Conservation (phyloP, 1,140 invertebrate species). For the Dryas iulia region DNA sequence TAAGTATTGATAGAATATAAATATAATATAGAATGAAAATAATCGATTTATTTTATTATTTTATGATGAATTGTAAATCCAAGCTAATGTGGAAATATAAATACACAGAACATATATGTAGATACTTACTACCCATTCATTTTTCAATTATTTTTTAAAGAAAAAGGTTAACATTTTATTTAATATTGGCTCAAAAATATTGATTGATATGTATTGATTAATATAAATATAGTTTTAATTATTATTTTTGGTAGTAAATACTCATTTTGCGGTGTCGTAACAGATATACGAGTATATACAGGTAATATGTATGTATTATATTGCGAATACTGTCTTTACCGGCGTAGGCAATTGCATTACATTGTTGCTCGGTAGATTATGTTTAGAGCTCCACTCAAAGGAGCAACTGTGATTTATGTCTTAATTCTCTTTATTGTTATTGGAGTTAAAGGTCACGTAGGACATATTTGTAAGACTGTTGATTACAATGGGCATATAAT, state of each 20-base stretch:
- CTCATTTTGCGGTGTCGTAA: too few relatives aligned
- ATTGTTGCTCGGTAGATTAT: conserved; percentile 10
- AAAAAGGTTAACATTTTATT: too few relatives aligned
- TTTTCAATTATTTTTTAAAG: too few relatives aligned
- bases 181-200: too few relatives aligned
- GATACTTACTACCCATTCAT: too few relatives aligned
- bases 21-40: not conserved
- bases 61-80: not conserved
- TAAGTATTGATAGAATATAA: not conserved
- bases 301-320: not conserved
- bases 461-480: conserved; percentile 1
- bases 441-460: conserved; percentile 1
- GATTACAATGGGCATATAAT: not conserved
- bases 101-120: too few relatives aligned
- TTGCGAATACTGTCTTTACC: not conserved
- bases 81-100: too few relatives aligned
- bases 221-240: too few relatives aligned
- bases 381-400: conserved; percentile 11
- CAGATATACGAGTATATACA: not conserved
- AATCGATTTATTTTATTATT: not conserved
- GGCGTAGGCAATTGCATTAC: conserved; percentile 5
- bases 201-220: too few relatives aligned
- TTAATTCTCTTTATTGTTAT: not conserved
- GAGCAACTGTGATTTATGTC: conserved; percentile 22
- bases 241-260: too few relatives aligned